Base-by-base conservation (phyloP, 2,888 invertebrate genomes). In the Eumacrocentrus americanus region DNA sequence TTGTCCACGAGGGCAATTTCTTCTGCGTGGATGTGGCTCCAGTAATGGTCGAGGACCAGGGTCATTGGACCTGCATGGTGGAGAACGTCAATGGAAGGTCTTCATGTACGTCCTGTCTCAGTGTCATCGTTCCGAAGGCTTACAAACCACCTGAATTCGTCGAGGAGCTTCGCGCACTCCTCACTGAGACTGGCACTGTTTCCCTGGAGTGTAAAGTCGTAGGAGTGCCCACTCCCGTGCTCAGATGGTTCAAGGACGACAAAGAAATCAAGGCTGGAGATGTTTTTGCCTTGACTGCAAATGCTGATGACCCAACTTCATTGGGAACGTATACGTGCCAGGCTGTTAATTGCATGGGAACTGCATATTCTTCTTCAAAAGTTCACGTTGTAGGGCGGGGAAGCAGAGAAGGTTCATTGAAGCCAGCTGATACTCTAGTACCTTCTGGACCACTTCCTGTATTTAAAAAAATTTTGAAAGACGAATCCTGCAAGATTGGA, bases 161-260 rank as follows among this genome's bases (percentile, higher is more conserved):
- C 37, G 91, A 93, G 77, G 91, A 91, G 71, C 84, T 95, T 11
- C 87, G 89, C 25, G 92, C 94, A 1, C 84, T 93, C 61, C 85
- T 94, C 25, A 94, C 94, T 0, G 91, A 92, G 76, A 91, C 91
- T 70, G 95, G 95, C 40, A 92, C 92, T 0, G 95, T 95, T 9
- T 92, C 93, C 0, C 83, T 96, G 65, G 94, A 94, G 80, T 95
- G 95, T 79, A 95, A 95, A 80, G 94, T 94, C 16, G 89, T 94
- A 53, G 94, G 94, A 12, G 91, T 93, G n/a, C 94, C 95, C 1
- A 92, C 93, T 0, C 91, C 92, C 0, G 85, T 88, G 16, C 77
- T 91, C 59, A 84, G 87, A 62, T 90, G 90, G 90, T 91, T 88
- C 79, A 91, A 94, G 84, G 94, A 94, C 79, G 90, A 91, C 62